Evolutionary conservation across 2,113 vertebrate genomes (phyloP).

Genomic region (Coptodon bakossiorum): DNA sequence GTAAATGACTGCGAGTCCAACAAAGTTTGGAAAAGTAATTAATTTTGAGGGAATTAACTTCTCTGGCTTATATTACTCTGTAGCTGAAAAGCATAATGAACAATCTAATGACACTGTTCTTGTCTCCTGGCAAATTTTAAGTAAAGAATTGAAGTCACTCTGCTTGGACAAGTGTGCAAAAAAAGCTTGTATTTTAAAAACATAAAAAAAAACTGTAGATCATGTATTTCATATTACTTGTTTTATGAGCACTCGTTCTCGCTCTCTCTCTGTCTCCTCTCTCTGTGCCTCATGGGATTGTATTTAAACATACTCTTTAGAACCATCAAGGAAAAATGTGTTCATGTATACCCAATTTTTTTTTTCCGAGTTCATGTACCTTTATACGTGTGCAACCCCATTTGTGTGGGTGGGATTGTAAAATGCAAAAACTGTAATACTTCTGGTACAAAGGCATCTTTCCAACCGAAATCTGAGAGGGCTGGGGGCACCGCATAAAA

Average conservation of each 20-base stretch:
- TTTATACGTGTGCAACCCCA: constrained; percentile 1
- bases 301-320: neutral
- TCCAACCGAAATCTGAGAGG: constrained; percentile 38
- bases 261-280: neutral
- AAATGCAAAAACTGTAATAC: constrained; percentile 38
- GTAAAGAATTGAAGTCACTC: neutral
- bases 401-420: constrained; percentile 52
- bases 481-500: constrained; percentile 62
- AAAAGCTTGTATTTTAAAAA: neutral
- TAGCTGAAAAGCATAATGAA: constrained; percentile 17
- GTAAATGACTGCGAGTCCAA: constrained; percentile 8
- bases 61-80: constrained; percentile 5
- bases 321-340: neutral
- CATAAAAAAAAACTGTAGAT: fast-evolving
- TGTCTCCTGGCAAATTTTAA: constrained; percentile 16
- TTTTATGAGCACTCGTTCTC: neutral
- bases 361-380: neutral
- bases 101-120: constrained; percentile 30
- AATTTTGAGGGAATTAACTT: constrained; percentile 42
- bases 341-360: neutral
- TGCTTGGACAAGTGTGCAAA: neutral
- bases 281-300: neutral
- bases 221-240: neutral
- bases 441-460: constrained; percentile 33
- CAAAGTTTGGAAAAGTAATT: constrained; percentile 49